Conservation (phyloP, 1,140 invertebrate genomes). For the Cylas formicarius region DNA sequence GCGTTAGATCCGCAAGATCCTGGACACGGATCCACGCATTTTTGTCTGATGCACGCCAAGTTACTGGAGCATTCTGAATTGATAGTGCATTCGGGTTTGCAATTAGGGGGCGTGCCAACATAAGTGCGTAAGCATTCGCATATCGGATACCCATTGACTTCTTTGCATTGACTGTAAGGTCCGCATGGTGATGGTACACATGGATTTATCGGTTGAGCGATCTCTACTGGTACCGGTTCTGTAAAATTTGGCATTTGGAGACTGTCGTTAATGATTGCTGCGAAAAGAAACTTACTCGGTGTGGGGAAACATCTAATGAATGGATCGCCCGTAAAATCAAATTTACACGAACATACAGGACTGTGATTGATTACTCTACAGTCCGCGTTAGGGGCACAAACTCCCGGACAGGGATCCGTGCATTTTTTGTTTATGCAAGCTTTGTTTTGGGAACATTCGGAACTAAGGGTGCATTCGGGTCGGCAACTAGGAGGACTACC, state of each 20-base stretch:
- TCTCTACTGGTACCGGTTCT: slow-evolving; percentile 26
- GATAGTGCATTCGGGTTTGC: slow-evolving; percentile 60
- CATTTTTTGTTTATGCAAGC: slow-evolving; percentile 74
- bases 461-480: slow-evolving; percentile 70
- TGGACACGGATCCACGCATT: slow-evolving; percentile 62
- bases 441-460: slow-evolving; percentile 64
- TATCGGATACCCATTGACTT: slow-evolving; percentile 47
- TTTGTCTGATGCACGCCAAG: slow-evolving; percentile 58
- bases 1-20: slow-evolving; percentile 65
- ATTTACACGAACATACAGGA: slow-evolving; percentile 52
- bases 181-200: slow-evolving; percentile 59
- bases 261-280: too few relatives aligned
- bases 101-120: slow-evolving; percentile 36
- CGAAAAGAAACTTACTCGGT: slow-evolving; percentile 45
- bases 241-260: too few relatives aligned
- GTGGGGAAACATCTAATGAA: slow-evolving; percentile 48
- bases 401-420: slow-evolving; percentile 60
- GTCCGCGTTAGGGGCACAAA: slow-evolving; percentile 56
- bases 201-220: slow-evolving; percentile 43
- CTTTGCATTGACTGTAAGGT: slow-evolving; percentile 54
- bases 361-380: slow-evolving; percentile 61
- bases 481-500: slow-evolving; percentile 68
- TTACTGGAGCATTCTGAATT: slow-evolving; percentile 61
- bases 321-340: slow-evolving; percentile 53
- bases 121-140: slow-evolving; percentile 51